A percentile compares a stretch with the other conserved stretches of the same genome.
Conservation (phyloP, 2,113 vertebrate genomes). For the Suncus etruscus region DNA sequence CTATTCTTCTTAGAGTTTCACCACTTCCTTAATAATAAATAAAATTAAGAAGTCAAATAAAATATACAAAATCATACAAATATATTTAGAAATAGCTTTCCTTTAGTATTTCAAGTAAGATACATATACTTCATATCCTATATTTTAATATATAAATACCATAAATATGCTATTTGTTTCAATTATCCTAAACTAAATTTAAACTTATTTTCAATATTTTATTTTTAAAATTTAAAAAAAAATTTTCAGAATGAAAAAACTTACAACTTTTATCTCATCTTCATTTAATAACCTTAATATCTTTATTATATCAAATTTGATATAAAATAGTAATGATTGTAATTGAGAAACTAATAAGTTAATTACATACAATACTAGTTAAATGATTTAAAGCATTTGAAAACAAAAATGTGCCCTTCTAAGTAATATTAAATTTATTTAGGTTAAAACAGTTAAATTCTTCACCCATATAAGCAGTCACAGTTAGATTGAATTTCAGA, state of each 20-base stretch:
- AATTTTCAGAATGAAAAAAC: constrained; percentile 25
- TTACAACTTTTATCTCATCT: constrained; percentile 18
- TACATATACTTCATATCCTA: not conserved
- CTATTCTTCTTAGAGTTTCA: too few relatives aligned
- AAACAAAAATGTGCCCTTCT: constrained; percentile 17
- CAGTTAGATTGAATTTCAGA: constrained; percentile 28
- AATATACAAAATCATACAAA: too few relatives aligned
- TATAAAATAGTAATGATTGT: not conserved
- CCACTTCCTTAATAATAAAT: too few relatives aligned
- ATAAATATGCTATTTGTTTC: not conserved
- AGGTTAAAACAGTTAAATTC: not conserved
- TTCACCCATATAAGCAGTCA: not conserved
- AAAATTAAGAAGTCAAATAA: too few relatives aligned
- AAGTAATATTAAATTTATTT: not conserved
- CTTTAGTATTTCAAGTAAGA: too few relatives aligned
- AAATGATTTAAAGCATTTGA: constrained; percentile 28
- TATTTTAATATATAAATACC: constrained; percentile 8
- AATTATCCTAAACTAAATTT: constrained; percentile 31
- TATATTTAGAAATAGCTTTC: too few relatives aligned
- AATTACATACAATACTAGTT: not conserved
- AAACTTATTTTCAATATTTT: constrained; percentile 18
- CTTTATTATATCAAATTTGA: constrained; percentile 27
- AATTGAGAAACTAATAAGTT: constrained; percentile 41
- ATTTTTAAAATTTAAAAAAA: too few relatives aligned
- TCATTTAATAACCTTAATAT: constrained; percentile 43